Conservation (phyloP, 2,888 invertebrate genomes). For the Eremobia ochroleuca region DNA sequence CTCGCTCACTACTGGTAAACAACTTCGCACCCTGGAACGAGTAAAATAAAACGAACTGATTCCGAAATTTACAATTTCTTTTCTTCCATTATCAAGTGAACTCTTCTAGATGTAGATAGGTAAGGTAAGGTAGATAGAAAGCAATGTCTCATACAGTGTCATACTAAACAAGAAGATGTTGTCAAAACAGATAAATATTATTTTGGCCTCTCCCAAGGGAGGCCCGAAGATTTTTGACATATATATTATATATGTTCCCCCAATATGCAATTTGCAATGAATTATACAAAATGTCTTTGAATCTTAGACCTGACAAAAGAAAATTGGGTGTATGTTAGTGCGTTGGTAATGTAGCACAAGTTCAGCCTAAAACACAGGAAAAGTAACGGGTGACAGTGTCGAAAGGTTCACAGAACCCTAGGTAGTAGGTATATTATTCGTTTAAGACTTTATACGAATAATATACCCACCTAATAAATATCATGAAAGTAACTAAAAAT, state of each 20-base stretch:
- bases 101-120: background rate
- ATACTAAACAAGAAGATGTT: background rate
- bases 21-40: background rate
- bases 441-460: background rate
- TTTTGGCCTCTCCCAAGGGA: background rate
- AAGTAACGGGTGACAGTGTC: background rate
- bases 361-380: background rate
- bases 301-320: background rate
- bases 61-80: background rate
- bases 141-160: background rate
- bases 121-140: no score
- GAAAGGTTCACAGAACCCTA: background rate
- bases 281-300: background rate
- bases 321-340: background rate
- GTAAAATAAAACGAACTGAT: slow-evolving; percentile 32
- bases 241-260: background rate
- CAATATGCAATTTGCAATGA: background rate
- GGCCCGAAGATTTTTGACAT: background rate
- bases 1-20: slow-evolving; percentile 51
- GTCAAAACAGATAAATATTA: background rate
- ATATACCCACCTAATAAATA: background rate
- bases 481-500: background rate
- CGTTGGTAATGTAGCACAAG: background rate
- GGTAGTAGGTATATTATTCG: no score
- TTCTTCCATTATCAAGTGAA: background rate